Base-by-base conservation (phyloP, 1,140 invertebrate species). In the Papilio helenus region DNA sequence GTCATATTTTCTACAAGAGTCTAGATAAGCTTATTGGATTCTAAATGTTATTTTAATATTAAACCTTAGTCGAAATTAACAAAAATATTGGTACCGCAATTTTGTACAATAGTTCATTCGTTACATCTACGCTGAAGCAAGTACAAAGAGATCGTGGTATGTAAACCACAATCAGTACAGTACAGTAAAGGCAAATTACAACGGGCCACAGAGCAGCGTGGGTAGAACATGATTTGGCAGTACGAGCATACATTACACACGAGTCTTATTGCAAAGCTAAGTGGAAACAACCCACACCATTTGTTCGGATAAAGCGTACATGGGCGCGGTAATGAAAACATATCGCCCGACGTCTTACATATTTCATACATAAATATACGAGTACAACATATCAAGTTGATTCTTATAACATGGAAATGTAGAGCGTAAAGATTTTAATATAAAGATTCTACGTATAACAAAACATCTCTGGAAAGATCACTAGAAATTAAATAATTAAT, bases 261-360 rank as follows among this genome's bases (percentile, higher is more conserved):
- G 5, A 29, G 61, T 68, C 23, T 68, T 14, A 68, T 55, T 55
- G 61, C 61, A 68, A 68, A 68, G 61, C 61, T 68, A 68, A 68
- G 61, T 68, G 26, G 61, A 68, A 68, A 68, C 61, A 29, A 68
- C 61, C 61, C 61, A 68, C 61, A 68, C 61, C 61, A 68, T 68
- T 68, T 68, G 61, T 68, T 29, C 12, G 61, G 61, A 68, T 68
- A 68, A 34, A 68, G 61, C 61, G 61, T 68, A 68, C 61, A 68
- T 68, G 61, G 23, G 26, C 12, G 61, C 61, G 26, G 61, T 68
- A 68, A 68, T 68, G 61, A 68, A 68, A 68, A 68, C 61, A 68
- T 68, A 68, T 68, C 26, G 26, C 26, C 61, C 18, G 51, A 20
- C 26, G 61, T 7, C 58, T 73, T n/a, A 44, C 72, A 49, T 46